phyloP scores from a whole-genome alignment of 2,113 vertebrate species.

The Sciurus niger region DNA sequence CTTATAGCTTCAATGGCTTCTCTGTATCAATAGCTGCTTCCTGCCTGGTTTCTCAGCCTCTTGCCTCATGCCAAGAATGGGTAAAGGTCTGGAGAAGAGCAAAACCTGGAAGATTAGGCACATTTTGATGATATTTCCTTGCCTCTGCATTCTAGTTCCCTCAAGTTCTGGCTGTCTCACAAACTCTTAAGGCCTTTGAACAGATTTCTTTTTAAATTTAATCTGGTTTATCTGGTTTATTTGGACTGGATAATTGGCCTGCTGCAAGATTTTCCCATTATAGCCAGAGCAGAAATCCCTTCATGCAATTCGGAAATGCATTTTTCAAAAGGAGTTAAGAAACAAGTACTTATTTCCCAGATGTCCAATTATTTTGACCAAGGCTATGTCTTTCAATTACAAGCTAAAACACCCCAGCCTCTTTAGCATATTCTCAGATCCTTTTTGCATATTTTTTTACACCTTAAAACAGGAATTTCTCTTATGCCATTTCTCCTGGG shows the following conservation, averaged over 20 bases:
- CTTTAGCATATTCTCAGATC: conserved; percentile 58
- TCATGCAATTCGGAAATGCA: conserved; percentile 36
- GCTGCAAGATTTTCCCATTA: conserved; percentile 27
- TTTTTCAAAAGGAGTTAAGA: conserved; percentile 54
- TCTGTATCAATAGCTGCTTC: neutral
- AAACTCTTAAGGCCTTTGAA: neutral
- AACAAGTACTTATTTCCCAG: conserved; percentile 59
- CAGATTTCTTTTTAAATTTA: conserved; percentile 15
- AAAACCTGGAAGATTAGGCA: neutral
- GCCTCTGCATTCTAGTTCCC: neutral
- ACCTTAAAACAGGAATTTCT: conserved; percentile 57
- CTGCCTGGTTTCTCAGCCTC: neutral
- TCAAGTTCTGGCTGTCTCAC: neutral
- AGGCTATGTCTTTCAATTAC: conserved; percentile 60
- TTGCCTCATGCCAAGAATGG: neutral
- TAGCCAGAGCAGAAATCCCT: conserved; percentile 20
- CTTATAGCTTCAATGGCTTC: neutral
- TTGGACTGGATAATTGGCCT: conserved; percentile 32
- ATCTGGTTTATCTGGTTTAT: conserved; percentile 34
- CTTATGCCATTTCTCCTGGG: conserved; percentile 22
- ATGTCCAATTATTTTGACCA: conserved; percentile 72
- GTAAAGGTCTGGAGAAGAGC: neutral
- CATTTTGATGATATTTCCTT: neutral
- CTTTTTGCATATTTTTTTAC: conserved; percentile 57
- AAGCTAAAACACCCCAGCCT: conserved; percentile 39